Evolutionary conservation across 1,140 invertebrate species (phyloP), one percentile per base, ranked within the genome.

Genomic region (Ectropis grisescens): DNA sequence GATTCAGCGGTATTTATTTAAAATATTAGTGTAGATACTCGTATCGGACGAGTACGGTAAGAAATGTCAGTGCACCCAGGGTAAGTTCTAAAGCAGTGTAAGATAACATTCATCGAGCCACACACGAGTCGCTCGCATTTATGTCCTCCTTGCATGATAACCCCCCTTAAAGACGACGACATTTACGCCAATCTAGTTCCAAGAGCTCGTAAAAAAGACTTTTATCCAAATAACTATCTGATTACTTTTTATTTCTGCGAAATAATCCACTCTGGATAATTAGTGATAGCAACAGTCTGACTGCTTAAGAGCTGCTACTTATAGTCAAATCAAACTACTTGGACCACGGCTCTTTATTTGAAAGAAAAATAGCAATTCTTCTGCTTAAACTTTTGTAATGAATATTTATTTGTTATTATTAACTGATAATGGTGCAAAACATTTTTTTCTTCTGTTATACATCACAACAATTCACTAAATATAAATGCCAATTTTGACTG

Each of bases 101-200:
- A 33, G 42, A 47, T 57, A 58, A 54, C 35, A 32, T 48, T 47
- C 45, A 41, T 43, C 31, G 31, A 15, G 43, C 45, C 46, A 52
- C 44, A 61, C 44, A 66, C 55, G 44, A 54, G 34, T 38, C 45
- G 38, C 53, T 67, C 39, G 37, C 48, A 55, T 69, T 69, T 69
- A 71, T 68, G 55, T 45, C 40, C 41, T 55, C 40, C 46, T 71
- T 57, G 60, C 62, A 69, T 68, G 67, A 64, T 62, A 65, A 48
- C 47, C 37, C 47, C 45, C 43, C 48, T 57, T 68, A 56, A 61
- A 65, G 55, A 58, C 53, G 37, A 41, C 39, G 41, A 54, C 49
- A 50, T 48, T 29, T 55, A 50, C 45, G 48, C 28, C 50, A 59
- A 62, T 57, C 56, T 49, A 60, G 47, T 50, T 50, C 46, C 41